Base-by-base conservation (phyloP, 2,113 vertebrate genomes). In the Nerophis ophidion region DNA sequence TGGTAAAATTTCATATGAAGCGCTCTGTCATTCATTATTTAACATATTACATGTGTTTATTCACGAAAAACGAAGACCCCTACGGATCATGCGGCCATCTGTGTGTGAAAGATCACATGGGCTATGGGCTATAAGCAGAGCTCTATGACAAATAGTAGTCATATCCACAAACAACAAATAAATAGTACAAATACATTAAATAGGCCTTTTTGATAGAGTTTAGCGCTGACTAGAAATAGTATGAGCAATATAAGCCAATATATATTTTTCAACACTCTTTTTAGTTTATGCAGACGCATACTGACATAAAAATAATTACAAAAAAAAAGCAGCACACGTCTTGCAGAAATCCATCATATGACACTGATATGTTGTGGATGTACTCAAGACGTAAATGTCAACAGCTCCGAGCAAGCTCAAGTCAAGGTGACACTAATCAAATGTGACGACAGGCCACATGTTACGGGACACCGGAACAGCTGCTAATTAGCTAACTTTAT, bases 401-500 rank as follows among this genome's bases (percentile, higher is more conserved):
- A 58, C 60, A 70, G 63, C 66, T 65, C 68, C 58, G 61, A 76
- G 46, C 71, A 74, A 51, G 34, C 64, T 69, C 8, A 1, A 54
- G 44, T 75, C 65, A 69, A 62, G 34, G 40, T 71, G 77, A 80
- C 76, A 59, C 61, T 79, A 71, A 87, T 85, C 60, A 66, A 71
- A 77, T 63, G 62, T 63, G 79, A 83, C 79, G 62, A 66, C 63
- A 71, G 59, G 77, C 72, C 49, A 51, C 65, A 35, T 65, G 72
- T 70, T 73, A 75, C 67, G 72, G 64, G 69, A 66, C 45, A 46
- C 53, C 5, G 14, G 33, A 79, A 72, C 81, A 84, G 80, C 76
- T 83, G 83, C 74, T 83, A 79, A 77, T 87, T 84, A 80, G 67
- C 74, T 51, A 65, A 79, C 67, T 72, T 76, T 83, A 66, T 60